A percentile compares a stretch with the other conserved stretches of the same genome.
These are phyloP conservation scores for Gnatocerus cornutus DNA, from an alignment of 2,888 invertebrate species.

Conservation along the genomic window DNA sequence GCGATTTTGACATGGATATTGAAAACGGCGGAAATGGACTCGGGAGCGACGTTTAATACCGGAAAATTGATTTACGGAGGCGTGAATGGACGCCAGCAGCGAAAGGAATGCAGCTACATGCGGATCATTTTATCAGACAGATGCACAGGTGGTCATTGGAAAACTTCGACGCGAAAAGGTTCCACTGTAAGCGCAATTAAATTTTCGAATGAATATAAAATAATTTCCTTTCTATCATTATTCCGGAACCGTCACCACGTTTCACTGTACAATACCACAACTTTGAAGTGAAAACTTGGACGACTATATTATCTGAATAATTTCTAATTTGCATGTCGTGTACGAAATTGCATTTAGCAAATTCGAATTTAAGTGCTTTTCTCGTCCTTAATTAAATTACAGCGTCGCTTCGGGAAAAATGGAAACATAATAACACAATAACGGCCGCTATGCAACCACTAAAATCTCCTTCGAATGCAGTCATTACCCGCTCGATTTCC, in stretches of 20 bases:
- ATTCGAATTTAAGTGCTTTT: conserved; percentile 20
- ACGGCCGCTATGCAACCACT: conserved; percentile 6
- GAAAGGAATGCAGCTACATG: too few relatives aligned
- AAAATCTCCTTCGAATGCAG: conserved; percentile 4
- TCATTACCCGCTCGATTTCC: not conserved
- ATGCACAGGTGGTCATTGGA: too few relatives aligned
- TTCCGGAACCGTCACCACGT: too few relatives aligned
- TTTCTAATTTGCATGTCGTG: conserved; percentile 10
- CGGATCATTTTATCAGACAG: too few relatives aligned
- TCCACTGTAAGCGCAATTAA: too few relatives aligned
- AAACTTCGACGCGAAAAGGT: too few relatives aligned
- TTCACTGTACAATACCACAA: too few relatives aligned
- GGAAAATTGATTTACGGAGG: not conserved
- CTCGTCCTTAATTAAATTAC: conserved; percentile 11
- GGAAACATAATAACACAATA: conserved; percentile 14
- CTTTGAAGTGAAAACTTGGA: too few relatives aligned
- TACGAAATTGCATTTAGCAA: conserved; percentile 4
- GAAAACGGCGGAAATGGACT: conserved; percentile 12
- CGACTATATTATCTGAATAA: conserved; percentile 5
- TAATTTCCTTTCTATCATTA: too few relatives aligned
- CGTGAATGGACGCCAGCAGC: too few relatives aligned
- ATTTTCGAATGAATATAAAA: too few relatives aligned
- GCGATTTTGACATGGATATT: conserved; percentile 1
- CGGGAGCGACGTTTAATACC: not conserved
- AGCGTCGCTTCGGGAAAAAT: conserved; percentile 9